phyloP scores from a whole-genome alignment of 2,888 invertebrate species.

The Gasteruption jaculator region DNA sequence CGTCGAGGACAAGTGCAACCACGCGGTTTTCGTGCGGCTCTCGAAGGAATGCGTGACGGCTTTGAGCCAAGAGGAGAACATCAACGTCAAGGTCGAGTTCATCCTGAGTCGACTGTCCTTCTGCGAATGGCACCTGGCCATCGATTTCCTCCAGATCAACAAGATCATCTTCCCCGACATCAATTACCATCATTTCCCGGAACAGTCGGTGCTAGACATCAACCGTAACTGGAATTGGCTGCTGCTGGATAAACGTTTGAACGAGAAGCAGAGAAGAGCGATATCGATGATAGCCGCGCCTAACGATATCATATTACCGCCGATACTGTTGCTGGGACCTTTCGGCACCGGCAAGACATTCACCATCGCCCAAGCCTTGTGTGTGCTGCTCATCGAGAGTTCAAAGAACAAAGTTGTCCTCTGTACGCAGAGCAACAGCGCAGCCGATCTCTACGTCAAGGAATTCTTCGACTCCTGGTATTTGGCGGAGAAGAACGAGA shows the following conservation, averaged over 20 bases:
- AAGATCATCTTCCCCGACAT: conserved; percentile 64
- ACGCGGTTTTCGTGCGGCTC: conserved; percentile 69
- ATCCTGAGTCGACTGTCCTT: conserved; percentile 75
- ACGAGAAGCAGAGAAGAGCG: conserved; percentile 75
- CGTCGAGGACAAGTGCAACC: conserved; percentile 77
- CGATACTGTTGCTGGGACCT: conserved; percentile 71
- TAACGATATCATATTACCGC: conserved; percentile 60
- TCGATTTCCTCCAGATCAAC: conserved; percentile 70
- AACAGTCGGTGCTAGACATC: too few relatives aligned
- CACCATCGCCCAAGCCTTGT: conserved; percentile 63
- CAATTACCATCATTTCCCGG: conserved; percentile 4
- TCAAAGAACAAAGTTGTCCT: conserved; percentile 68
- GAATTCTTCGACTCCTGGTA: conserved; percentile 79
- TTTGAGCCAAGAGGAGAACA: conserved; percentile 62
- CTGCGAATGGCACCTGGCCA: conserved; percentile 80
- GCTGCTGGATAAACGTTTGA: conserved; percentile 59
- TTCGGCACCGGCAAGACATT: conserved; percentile 88
- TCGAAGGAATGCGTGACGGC: conserved; percentile 64
- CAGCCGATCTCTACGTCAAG: conserved; percentile 79
- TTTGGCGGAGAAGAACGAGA: conserved; percentile 62
- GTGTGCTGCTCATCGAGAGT: conserved; percentile 56
- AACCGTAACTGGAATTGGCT: conserved; percentile 34
- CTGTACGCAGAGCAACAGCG: conserved; percentile 84
- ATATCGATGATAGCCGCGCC: conserved; percentile 72
- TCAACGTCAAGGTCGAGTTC: conserved; percentile 73